Evolutionary conservation across 2,888 invertebrate genomes (phyloP), one percentile per base, ranked within the genome.

Genomic region (Caenorhabditis sp.): DNA sequence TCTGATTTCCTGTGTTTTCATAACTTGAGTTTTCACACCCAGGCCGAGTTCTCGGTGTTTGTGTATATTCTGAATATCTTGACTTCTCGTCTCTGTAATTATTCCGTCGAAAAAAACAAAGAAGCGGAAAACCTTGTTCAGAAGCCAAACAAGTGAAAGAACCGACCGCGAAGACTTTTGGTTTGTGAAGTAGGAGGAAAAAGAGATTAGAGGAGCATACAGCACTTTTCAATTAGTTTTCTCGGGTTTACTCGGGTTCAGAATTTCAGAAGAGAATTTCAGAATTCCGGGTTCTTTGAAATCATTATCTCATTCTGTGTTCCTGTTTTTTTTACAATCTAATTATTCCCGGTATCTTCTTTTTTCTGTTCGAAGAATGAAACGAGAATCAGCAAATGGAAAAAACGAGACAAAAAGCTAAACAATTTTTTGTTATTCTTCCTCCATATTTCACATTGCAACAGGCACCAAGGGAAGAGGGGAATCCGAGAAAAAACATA

Each of bases 81-180:
- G 38, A 22, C 31, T 35, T 59, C n/a, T 59, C 59, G 10, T n/a
- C 59, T 70, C 59, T 51, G 26, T 64, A 74, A 64, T 75, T 75
- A 66, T 56, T 64, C n/a, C 56, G 44, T 12, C n/a, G 59, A 44
- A 61, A 31, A 28, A 58, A 47, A 47, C 35, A 47, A 61, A 63
- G 47, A 38, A 61, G 22, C 31, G 59, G 35, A 59, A 61, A 31
- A 28, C 28, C 47, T 19, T 47, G 2, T 47, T 63, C 49, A 73
- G 56, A 70, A 56, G 58, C 28, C 54, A 61, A 61, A 44, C 58
- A 44, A 58, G 31, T 35, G 44, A 44, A 51, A 38, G 24, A 35
- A 31, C 58, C 22, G 31, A 49, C 16, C 35, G n/a, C n/a, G 54
- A 66, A 31, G 35, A 54, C 54, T 63, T 68, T 49, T 51, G 49